Percentiles rank a stretch among this genome's conserved stretches.
Evolutionary conservation across 2,113 vertebrate genomes (phyloP).

Genomic region (Dasypus novemcinctus): DNA sequence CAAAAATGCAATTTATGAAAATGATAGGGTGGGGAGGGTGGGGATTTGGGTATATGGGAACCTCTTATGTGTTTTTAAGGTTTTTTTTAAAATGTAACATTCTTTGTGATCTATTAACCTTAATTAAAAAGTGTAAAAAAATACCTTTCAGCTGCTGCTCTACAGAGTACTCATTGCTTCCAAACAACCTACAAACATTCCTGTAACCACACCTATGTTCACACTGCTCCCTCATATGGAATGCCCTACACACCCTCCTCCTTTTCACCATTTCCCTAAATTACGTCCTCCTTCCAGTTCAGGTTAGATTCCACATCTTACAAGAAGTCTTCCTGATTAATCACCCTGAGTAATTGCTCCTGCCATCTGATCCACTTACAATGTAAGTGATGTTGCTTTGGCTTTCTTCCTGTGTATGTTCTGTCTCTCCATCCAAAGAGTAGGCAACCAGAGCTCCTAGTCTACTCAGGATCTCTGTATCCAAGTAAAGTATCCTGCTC

Average conservation of each 20-base stretch:
- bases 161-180: conserved; percentile 60
- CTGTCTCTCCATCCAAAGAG: neutral
- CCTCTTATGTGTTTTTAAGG: no score
- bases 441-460: neutral
- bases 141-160: conserved; percentile 12
- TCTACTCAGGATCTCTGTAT: neutral
- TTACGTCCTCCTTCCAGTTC: conserved; percentile 29
- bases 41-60: no score
- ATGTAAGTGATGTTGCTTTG: neutral
- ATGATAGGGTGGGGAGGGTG: no score
- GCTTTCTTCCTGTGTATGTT: conserved; percentile 2
- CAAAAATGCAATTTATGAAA: no score
- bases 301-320: conserved; percentile 53
- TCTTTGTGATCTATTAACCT: no score
- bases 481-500: neutral
- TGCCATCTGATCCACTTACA: neutral
- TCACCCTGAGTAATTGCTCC: conserved; percentile 23
- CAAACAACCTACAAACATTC: conserved; percentile 53
- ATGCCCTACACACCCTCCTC: conserved; percentile 37
- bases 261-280: conserved; percentile 52
- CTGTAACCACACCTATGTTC: conserved; percentile 60
- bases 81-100: no score
- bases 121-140: no score
- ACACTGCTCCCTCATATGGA: conserved; percentile 59
- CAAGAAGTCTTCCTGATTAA: conserved; percentile 40